Percentiles rank a stretch among this genome's conserved stretches.
Conservation (phyloP, 2,113 vertebrate genomes). For the Callospermophilus lateralis region DNA sequence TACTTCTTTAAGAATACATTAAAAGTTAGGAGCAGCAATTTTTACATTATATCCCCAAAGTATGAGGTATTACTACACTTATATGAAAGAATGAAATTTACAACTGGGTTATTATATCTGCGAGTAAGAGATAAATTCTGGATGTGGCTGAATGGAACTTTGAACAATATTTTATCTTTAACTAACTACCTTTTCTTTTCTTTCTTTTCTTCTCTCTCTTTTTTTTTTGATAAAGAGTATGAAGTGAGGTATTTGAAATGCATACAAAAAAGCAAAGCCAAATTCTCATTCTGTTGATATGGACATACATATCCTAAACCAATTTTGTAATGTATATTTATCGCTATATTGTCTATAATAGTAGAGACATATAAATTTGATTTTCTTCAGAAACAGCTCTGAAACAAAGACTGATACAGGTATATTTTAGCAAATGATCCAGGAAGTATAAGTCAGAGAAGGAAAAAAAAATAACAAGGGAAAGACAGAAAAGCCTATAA, state of each 20-base stretch:
- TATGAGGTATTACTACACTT: conserved; percentile 15
- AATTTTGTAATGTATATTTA: not conserved
- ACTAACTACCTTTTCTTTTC: not conserved
- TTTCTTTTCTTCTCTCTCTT: not conserved
- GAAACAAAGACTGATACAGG: not conserved
- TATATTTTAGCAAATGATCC: not conserved
- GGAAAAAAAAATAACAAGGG: not conserved
- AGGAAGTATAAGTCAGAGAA: not conserved
- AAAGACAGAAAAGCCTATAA: not conserved
- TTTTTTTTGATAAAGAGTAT: not conserved
- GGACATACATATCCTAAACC: not conserved
- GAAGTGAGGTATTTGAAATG: not conserved
- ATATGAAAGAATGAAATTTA: conserved; percentile 20
- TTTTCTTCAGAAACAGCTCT: not conserved
- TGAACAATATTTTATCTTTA: not conserved
- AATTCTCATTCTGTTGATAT: not conserved
- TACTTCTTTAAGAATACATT: not conserved
- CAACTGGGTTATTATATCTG: not conserved
- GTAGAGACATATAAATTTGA: not conserved
- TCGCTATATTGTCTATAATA: not conserved
- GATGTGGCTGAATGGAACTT: not conserved
- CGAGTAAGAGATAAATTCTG: conserved; percentile 1
- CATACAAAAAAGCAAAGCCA: not conserved
- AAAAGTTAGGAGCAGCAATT: conserved; percentile 32
- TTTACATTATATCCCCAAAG: not conserved